Evolutionary conservation across 2,113 vertebrate genomes (phyloP).

Genomic region (Diadophis punctatus): DNA sequence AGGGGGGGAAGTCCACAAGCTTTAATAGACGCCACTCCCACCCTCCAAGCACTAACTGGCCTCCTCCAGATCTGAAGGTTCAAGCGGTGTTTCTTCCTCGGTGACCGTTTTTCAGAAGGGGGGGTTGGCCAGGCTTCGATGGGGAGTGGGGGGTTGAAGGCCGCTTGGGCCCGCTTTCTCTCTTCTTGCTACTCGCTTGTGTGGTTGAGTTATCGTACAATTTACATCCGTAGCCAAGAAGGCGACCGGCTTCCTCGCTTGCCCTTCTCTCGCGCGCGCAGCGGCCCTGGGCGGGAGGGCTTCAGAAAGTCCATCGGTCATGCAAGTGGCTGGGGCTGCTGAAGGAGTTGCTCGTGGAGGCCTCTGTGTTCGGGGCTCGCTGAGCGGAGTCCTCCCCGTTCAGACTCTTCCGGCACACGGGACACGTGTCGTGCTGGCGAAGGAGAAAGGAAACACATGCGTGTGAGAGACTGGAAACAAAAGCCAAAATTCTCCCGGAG

Average conservation of each 20-base stretch:
- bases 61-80: background rate
- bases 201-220: constrained; percentile 48
- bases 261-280: background rate
- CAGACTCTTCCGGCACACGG: constrained; percentile 94
- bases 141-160: fast-evolving
- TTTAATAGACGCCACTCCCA: background rate
- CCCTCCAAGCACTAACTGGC: background rate
- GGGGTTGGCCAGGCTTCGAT: background rate
- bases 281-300: background rate
- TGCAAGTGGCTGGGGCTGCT: constrained; percentile 79
- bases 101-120: background rate
- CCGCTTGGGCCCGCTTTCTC: constrained; percentile 14
- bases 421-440: constrained; percentile 93
- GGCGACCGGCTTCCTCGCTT: constrained; percentile 6
- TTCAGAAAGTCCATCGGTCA: constrained; percentile 94
- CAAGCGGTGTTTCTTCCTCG: constrained; percentile 1
- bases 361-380: constrained; percentile 70
- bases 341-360: constrained; percentile 69
- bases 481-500: too few species aligned
- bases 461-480: background rate
- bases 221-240: constrained; percentile 41
- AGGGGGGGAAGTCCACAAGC: too few species aligned
- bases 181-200: background rate
- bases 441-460: fast-evolving
- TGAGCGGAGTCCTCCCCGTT: constrained; percentile 86